phyloP scores from a whole-genome alignment of 2,888 invertebrate genomes.

The Trissolcus japonicus region DNA sequence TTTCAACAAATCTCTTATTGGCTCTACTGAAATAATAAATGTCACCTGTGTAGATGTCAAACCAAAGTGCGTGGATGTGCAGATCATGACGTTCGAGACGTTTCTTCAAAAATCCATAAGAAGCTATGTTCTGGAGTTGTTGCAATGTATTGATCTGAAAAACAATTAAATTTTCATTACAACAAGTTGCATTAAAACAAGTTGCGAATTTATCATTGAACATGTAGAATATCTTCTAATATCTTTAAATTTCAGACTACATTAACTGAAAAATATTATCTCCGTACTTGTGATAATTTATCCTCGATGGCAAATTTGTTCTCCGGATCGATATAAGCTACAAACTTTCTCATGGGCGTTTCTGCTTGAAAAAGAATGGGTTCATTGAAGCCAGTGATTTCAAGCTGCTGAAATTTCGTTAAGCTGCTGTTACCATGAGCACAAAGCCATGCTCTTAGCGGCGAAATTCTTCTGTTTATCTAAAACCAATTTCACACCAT shows the following conservation, averaged over 20 bases:
- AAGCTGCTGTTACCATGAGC: conserved; percentile 90
- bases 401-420: conserved; percentile 87
- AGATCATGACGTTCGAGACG: conserved; percentile 88
- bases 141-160: conserved; percentile 90
- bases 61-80: conserved; percentile 96
- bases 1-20: conserved; percentile 88
- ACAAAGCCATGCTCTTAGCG: conserved; percentile 93
- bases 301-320: conserved; percentile 91
- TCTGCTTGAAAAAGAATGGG: conserved; percentile 92
- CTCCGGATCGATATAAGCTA: conserved; percentile 96
- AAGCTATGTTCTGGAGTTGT: conserved; percentile 94
- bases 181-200: background rate
- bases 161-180: conserved; percentile 16
- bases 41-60: conserved; percentile 97
- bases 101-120: conserved; percentile 91
- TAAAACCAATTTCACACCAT: conserved; percentile 66
- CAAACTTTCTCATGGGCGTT: conserved; percentile 90
- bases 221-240: background rate
- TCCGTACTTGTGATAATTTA: conserved; percentile 87
- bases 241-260: background rate
- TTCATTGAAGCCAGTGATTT: conserved; percentile 80
- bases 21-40: conserved; percentile 95
- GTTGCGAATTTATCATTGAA: background rate
- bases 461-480: conserved; percentile 89
- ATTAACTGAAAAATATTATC: background rate